Evolutionary conservation across 2,797 vertebrate genomes (phyloP).

Genomic region (Phoeniculus purpureus): DNA sequence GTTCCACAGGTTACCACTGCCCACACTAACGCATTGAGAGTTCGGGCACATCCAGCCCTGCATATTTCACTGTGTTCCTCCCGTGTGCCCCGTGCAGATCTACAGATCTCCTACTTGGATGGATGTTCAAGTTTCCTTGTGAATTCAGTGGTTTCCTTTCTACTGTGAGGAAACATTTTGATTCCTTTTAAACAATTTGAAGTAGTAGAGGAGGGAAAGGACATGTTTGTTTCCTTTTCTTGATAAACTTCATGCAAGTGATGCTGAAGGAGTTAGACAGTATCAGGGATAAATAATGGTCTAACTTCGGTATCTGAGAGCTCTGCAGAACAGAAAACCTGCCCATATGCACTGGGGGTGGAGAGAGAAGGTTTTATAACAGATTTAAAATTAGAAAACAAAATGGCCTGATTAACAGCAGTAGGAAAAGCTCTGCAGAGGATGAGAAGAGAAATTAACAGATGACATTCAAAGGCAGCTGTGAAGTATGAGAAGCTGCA

Average conservation of each 20-base stretch:
- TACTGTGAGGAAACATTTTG: slow-evolving; percentile 4
- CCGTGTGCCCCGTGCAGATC: background rate
- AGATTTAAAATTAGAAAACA: slow-evolving; percentile 77
- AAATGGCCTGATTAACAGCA: slow-evolving; percentile 75
- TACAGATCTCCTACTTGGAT: background rate
- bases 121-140: slow-evolving; percentile 3
- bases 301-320: slow-evolving; percentile 52
- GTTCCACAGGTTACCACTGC: background rate
- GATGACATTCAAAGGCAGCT: slow-evolving; percentile 72
- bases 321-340: slow-evolving; percentile 63
- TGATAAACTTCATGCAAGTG: slow-evolving; percentile 32
- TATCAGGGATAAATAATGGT: slow-evolving; percentile 56
- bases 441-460: slow-evolving; percentile 71
- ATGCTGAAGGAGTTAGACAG: slow-evolving; percentile 30
- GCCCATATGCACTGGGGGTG: slow-evolving; percentile 73
- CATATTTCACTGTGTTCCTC: background rate
- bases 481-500: slow-evolving; percentile 70
- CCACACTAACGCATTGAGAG: background rate
- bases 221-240: slow-evolving; percentile 48
- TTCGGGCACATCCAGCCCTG: background rate
- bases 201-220: slow-evolving; percentile 1
- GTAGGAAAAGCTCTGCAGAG: slow-evolving; percentile 71
- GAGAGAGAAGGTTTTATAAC: slow-evolving; percentile 74
- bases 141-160: slow-evolving; percentile 28
- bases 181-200: slow-evolving; percentile 10